Evolutionary conservation across 2,113 vertebrate genomes (phyloP).

Genomic region (Opisthocomus hoazin): DNA sequence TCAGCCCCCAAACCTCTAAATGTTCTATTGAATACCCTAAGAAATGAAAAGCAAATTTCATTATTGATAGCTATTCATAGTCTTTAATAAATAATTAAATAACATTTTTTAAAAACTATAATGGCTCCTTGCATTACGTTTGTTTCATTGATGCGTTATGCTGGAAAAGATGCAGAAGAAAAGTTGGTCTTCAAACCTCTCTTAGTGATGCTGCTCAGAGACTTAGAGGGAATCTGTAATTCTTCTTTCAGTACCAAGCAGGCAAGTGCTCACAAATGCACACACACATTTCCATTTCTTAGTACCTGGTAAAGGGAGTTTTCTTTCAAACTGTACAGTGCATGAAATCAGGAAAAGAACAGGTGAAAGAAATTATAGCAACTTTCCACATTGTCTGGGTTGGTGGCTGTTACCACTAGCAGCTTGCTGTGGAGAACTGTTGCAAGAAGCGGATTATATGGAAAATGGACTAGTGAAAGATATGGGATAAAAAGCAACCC

Average conservation of each 20-base stretch:
- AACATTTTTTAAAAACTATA: not conserved
- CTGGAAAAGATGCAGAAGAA: not conserved
- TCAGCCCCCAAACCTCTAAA: not conserved
- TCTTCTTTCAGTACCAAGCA: not conserved
- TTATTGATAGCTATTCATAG: not conserved
- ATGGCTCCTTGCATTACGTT: accelerated
- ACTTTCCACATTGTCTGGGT: conserved; percentile 27
- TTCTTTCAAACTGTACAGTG: not conserved
- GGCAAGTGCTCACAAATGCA: not conserved
- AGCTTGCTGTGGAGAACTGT: not conserved
- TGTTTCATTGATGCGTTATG: not conserved
- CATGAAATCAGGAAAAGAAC: not conserved
- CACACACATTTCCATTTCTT: not conserved
- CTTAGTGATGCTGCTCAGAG: not conserved
- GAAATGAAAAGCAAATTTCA: not conserved
- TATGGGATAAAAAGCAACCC: not conserved
- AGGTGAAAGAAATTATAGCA: conserved; percentile 52
- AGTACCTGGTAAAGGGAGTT: conserved; percentile 6
- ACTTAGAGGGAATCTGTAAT: not conserved
- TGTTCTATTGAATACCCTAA: not conserved
- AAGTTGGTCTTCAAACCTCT: not conserved
- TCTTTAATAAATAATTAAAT: not conserved
- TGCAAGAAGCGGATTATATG: not conserved
- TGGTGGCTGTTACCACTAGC: not conserved
- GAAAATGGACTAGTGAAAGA: conserved; percentile 24